Base-by-base conservation (phyloP, 1,140 invertebrate species). In the Drosophila quadrilineata region DNA sequence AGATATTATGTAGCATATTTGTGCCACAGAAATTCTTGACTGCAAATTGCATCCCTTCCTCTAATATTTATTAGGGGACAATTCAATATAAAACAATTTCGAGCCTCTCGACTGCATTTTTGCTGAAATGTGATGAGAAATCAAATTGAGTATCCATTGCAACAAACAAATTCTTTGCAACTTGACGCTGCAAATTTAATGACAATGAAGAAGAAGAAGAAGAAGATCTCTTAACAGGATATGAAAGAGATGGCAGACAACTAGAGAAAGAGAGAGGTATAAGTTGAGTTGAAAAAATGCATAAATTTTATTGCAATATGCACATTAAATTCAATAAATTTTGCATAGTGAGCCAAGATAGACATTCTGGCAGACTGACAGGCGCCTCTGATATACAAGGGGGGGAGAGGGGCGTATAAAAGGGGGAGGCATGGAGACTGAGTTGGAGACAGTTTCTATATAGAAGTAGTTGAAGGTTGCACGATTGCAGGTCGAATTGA, bases 271-370 rank as follows among this genome's bases (percentile, higher is more conserved):
- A 40, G 71, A 80, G 72, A 52, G 69, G 58, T 63, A 82, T 72
- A 75, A 54, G 72, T 76, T 76, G 69, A 56, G 57, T 68, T 70
- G 65, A n/a, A n/a, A 75, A 80, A 76, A 52, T 73, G 58, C 68
- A 82, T 72, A 75, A 54, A 76, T 76, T 76, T 73, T 59, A 60
- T 68, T 70, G 65, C 77, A 82, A 84, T 82, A 82, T 82, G 77
- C 77, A 82, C 84, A 77, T 84, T 82, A 82, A 82, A 82, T 82
- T 82, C 77, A 84, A 84, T 82, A 84, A 82, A 82, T 82, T 82
- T 76, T 40, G 57, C 26, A 31, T 31, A 22, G 38, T 36, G 36
- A 41, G 24, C 33, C 40, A 14, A 16, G 19, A 60, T 28, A n/a
- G 22, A 35, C 28, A 33, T n/a, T n/a, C n/a, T n/a, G 31, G 33